Evolutionary conservation across 2,113 vertebrate species (phyloP).

Genomic region (Salvelinus fontinalis): DNA sequence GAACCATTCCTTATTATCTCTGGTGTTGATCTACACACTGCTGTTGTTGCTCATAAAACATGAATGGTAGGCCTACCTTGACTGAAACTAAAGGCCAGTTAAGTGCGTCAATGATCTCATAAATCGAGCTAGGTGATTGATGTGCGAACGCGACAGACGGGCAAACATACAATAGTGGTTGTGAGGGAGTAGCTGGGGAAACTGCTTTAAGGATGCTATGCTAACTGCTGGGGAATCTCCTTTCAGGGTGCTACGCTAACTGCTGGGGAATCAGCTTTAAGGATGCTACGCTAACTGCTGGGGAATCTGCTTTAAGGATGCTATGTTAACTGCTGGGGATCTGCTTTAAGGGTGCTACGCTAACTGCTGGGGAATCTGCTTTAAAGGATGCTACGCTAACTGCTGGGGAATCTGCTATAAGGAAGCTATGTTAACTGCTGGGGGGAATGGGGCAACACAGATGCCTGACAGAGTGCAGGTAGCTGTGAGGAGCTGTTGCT

Average conservation of each 20-base stretch:
- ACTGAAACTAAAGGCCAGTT: background rate
- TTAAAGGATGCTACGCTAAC: background rate
- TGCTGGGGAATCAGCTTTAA: background rate
- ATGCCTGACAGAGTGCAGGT: constrained; percentile 10
- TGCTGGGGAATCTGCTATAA: too few species aligned
- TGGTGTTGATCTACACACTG: constrained; percentile 2
- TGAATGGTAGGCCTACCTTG: background rate
- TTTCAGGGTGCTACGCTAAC: too few species aligned
- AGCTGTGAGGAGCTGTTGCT: constrained; percentile 32
- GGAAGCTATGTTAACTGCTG: too few species aligned
- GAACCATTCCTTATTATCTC: background rate
- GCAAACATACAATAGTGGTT: background rate
- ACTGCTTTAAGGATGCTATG: background rate
- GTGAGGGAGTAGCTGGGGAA: background rate
- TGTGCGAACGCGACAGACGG: background rate
- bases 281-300: too few species aligned
- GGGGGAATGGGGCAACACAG: constrained; percentile 32
- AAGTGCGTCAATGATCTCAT: background rate
- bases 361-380: too few species aligned
- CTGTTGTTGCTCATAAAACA: constrained; percentile 2
- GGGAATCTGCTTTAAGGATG: too few species aligned
- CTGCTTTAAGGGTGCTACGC: too few species aligned
- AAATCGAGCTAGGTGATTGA: constrained; percentile 1
- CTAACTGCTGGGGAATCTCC: too few species aligned
- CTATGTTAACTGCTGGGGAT: too few species aligned